A percentile compares a stretch with the other conserved stretches of the same genome.
Evolutionary conservation across 2,888 invertebrate genomes (phyloP).

Genomic region (Aphidoletes aphidimyza): DNA sequence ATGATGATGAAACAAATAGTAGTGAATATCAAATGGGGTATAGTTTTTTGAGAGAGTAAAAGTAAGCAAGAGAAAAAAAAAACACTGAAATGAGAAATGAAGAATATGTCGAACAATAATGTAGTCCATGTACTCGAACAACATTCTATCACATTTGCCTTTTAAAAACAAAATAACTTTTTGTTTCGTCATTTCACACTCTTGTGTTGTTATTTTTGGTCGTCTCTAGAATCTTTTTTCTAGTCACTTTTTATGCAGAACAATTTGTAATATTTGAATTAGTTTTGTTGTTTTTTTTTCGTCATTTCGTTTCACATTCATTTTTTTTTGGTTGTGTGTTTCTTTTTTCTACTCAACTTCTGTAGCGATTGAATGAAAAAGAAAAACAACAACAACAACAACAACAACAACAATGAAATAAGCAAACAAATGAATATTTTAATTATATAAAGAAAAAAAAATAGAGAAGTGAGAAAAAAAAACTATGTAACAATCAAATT

Average conservation of each 20-base stretch:
- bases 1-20: background rate
- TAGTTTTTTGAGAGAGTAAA: conserved; percentile 8
- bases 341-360: conserved; percentile 19
- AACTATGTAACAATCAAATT: conserved; percentile 30
- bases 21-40: conserved; percentile 48
- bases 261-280: no score
- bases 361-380: background rate
- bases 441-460: background rate
- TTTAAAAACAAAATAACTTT: conserved; percentile 33
- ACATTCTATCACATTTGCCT: conserved; percentile 51
- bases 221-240: background rate
- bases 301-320: no score
- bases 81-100: no score
- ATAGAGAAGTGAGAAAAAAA: background rate
- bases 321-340: background rate
- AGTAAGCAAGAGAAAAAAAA: no score
- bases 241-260: conserved; percentile 1
- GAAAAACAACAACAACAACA: background rate
- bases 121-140: conserved; percentile 48
- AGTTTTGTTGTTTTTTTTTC: no score
- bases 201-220: background rate
- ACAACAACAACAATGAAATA: background rate
- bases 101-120: background rate
- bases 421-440: conserved; percentile 4
- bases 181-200: background rate